These are phyloP conservation scores for Eurosta solidaginis DNA, from an alignment of 1,140 invertebrate genomes.

Conservation along the genomic window DNA sequence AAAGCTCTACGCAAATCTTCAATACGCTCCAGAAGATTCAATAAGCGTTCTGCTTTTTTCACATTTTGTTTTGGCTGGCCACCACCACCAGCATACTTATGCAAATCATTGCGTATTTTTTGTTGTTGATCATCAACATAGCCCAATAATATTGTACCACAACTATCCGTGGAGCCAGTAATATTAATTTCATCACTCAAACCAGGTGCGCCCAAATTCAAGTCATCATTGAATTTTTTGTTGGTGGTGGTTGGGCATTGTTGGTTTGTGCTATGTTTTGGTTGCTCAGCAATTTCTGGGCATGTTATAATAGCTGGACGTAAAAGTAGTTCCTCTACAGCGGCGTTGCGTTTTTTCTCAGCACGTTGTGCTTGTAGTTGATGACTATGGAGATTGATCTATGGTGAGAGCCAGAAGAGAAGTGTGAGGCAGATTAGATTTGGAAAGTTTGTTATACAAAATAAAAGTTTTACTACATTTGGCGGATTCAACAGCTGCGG, in stretches of 20 bases:
- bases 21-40: slow-evolving; percentile 43
- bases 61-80: slow-evolving; percentile 38
- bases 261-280: not conserved
- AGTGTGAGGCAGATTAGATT: no score
- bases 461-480: not conserved
- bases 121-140: slow-evolving; percentile 54
- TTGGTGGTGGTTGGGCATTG: not conserved
- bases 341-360: slow-evolving; percentile 48
- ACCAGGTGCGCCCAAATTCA: slow-evolving; percentile 44
- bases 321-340: slow-evolving; percentile 47
- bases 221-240: not conserved
- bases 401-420: not conserved
- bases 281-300: slow-evolving; percentile 39
- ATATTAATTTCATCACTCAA: slow-evolving; percentile 17
- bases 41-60: slow-evolving; percentile 41
- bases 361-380: slow-evolving; percentile 39
- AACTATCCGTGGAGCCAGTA: slow-evolving; percentile 41
- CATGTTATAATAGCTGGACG: slow-evolving; percentile 53
- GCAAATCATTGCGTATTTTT: slow-evolving; percentile 45
- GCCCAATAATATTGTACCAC: slow-evolving; percentile 46
- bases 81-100: not conserved
- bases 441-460: no score
- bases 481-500: not conserved
- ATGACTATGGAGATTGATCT: slow-evolving; percentile 44
- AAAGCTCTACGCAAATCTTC: slow-evolving; percentile 44